These are phyloP conservation scores for Hydroisotoma schaefferi DNA, from an alignment of 2,888 invertebrate species.

Conservation along the genomic window DNA sequence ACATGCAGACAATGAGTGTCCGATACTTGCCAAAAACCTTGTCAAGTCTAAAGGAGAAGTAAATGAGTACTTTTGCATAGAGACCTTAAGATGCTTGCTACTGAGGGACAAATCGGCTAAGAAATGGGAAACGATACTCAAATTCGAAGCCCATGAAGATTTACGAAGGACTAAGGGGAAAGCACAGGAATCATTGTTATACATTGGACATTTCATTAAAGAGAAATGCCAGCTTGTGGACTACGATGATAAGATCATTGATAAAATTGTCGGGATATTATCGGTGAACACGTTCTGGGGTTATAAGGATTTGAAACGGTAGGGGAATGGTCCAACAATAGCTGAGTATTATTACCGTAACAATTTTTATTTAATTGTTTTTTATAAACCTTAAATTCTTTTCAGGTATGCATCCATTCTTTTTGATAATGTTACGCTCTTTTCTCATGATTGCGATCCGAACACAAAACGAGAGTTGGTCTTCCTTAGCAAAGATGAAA, in stretches of 20 bases:
- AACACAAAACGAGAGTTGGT: slow-evolving; percentile 27
- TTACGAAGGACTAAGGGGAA: slow-evolving; percentile 10
- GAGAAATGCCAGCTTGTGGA: slow-evolving; percentile 27
- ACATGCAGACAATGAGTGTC: slow-evolving; percentile 35
- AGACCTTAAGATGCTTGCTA: slow-evolving; percentile 22
- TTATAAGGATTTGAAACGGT: slow-evolving; percentile 23
- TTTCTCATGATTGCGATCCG: slow-evolving; percentile 39
- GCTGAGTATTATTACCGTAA: too few relatives aligned
- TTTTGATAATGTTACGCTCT: slow-evolving; percentile 30
- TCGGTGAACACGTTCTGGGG: slow-evolving; percentile 35
- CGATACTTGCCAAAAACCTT: slow-evolving; percentile 18
- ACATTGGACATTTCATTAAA: slow-evolving; percentile 25
- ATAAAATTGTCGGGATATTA: slow-evolving; percentile 31
- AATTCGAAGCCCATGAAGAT: slow-evolving; percentile 28
- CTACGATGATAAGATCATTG: slow-evolving; percentile 21
- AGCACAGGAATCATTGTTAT: slow-evolving; percentile 11
- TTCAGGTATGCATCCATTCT: slow-evolving; percentile 32
- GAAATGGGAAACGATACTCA: slow-evolving; percentile 25
- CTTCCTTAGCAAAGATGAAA: slow-evolving; percentile 7
- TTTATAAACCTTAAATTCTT: neutral
- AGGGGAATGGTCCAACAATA: too few relatives aligned
- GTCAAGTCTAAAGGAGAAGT: slow-evolving; percentile 13
- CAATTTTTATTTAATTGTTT: too few relatives aligned
- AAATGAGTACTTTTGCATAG: slow-evolving; percentile 31
- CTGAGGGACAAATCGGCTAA: slow-evolving; percentile 9